These are phyloP conservation scores for Drosophila kanekoi DNA, from an alignment of 2,888 invertebrate genomes.

Conservation along the genomic window DNA sequence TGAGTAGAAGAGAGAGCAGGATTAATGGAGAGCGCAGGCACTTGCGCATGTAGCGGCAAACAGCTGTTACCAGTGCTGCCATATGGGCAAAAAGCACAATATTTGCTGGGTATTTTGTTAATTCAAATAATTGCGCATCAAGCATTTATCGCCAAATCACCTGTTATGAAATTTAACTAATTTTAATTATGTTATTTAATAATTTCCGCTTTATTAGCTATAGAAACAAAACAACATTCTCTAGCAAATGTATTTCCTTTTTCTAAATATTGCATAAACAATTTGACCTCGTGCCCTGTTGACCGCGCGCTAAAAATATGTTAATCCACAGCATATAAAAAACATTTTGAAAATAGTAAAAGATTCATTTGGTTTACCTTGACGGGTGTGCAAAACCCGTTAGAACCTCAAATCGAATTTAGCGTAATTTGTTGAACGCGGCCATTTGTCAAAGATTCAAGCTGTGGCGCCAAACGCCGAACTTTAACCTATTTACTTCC, in stretches of 20 bases:
- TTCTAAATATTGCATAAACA: conserved; percentile 39
- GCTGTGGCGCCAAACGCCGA: conserved; percentile 64
- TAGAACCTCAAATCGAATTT: conserved; percentile 54
- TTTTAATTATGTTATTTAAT: conserved; percentile 25
- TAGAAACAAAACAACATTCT: conserved; percentile 49
- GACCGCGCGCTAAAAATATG: conserved; percentile 67
- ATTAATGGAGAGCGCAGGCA: conserved; percentile 12
- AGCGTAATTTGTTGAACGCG: conserved; percentile 52
- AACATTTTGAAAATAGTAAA: conserved; percentile 36
- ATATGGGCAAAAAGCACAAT: conserved; percentile 6
- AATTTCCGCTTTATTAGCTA: conserved; percentile 56
- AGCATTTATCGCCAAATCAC: neutral
- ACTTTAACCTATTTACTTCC: conserved; percentile 81
- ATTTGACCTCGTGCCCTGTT: conserved; percentile 79
- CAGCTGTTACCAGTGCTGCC: conserved; percentile 60
- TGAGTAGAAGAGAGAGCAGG: conserved; percentile 14
- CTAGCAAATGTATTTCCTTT: conserved; percentile 65
- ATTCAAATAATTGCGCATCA: conserved; percentile 22
- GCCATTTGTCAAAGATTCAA: conserved; percentile 52
- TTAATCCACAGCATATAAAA: conserved; percentile 48
- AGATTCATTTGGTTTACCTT: conserved; percentile 55
- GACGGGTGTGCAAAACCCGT: conserved; percentile 55
- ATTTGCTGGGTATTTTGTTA: neutral
- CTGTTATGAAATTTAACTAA: conserved; percentile 16
- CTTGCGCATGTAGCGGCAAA: conserved; percentile 11